Evolutionary conservation across 2,113 vertebrate species (phyloP).

Genomic region (Strix uralensis): DNA sequence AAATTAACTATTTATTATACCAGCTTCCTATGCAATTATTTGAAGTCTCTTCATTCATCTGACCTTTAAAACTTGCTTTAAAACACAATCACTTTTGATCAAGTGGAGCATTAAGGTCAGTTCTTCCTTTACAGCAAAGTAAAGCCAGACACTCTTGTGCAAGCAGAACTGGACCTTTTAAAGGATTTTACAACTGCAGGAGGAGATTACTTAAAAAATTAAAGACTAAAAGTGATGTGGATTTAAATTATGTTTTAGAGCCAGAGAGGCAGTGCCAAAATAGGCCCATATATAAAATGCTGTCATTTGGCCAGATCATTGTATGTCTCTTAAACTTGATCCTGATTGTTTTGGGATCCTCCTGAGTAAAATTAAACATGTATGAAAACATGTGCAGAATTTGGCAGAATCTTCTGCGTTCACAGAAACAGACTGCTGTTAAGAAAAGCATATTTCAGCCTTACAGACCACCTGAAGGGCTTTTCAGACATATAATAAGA

Average conservation of each 20-base stretch:
- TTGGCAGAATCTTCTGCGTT: background rate
- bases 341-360: background rate
- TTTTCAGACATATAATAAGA: background rate
- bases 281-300: background rate
- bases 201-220: background rate
- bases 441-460: background rate
- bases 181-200: background rate
- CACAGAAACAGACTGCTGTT: background rate
- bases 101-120: background rate
- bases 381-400: background rate
- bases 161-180: background rate
- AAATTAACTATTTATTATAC: background rate
- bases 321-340: background rate
- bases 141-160: background rate
- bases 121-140: background rate
- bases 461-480: background rate
- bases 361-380: background rate
- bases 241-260: background rate
- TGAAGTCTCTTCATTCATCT: background rate
- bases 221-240: background rate
- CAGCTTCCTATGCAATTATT: background rate
- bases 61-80: constrained; percentile 24
- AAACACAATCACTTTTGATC: background rate
- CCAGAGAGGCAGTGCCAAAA: background rate
- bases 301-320: background rate